Evolutionary conservation across 2,113 vertebrate species (phyloP).

Genomic region (Gavialis gangeticus): DNA sequence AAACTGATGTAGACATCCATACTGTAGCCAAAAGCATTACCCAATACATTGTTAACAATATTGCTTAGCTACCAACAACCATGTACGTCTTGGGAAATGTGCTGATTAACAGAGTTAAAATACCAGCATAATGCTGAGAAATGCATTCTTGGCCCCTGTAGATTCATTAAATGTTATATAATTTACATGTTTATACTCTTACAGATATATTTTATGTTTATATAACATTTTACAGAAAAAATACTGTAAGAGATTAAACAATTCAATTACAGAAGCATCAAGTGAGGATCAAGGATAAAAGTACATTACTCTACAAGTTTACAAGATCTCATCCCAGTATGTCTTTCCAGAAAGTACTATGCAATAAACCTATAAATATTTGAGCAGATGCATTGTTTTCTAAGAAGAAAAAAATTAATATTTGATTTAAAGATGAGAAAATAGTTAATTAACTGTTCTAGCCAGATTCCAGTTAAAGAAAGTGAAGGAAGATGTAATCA

Average conservation of each 20-base stretch:
- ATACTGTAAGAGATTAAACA: background rate
- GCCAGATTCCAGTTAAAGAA: background rate
- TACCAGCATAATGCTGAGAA: background rate
- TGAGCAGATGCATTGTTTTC: background rate
- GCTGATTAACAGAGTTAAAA: rapidly evolving
- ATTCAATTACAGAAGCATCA: background rate
- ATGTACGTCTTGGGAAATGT: background rate
- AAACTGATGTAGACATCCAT: background rate
- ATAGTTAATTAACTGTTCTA: background rate
- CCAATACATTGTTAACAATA: background rate
- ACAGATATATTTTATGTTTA: background rate
- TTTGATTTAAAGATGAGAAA: background rate
- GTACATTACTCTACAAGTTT: background rate
- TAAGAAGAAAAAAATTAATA: background rate
- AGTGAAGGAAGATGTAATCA: background rate
- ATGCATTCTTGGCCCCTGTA: background rate
- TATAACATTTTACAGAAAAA: background rate
- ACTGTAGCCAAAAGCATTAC: background rate
- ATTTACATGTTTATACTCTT: background rate
- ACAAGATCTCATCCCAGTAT: background rate
- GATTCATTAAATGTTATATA: background rate
- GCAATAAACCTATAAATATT: background rate
- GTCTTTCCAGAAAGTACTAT: background rate
- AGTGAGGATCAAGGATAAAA: background rate
- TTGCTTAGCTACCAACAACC: background rate